Percentiles rank a stretch among this genome's conserved stretches.
phyloP scores from a whole-genome alignment of 2,113 vertebrate genomes.

The Abramis brama region DNA sequence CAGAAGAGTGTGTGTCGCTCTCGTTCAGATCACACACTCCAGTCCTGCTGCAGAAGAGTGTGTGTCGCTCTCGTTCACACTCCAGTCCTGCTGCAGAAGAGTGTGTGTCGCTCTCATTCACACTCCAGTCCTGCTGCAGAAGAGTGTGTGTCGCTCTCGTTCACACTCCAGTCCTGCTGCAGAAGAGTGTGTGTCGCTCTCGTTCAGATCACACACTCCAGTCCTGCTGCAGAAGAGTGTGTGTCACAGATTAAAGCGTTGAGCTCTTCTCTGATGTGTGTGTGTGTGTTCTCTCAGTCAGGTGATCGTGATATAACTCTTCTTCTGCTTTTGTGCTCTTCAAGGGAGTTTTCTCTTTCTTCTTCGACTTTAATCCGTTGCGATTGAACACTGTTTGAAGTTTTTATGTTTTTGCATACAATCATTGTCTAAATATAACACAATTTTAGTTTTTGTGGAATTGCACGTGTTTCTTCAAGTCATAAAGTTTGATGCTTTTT shows the following conservation, averaged over 20 bases:
- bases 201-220: slow-evolving; percentile 54
- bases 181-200: too few relatives aligned
- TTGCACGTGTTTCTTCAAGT: neutral
- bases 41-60: too few relatives aligned
- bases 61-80: too few relatives aligned
- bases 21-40: too few relatives aligned
- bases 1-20: too few relatives aligned
- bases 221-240: slow-evolving; percentile 64
- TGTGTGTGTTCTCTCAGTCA: slow-evolving; percentile 68
- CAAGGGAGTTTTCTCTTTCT: neutral
- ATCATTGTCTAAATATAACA: neutral
- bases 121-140: too few relatives aligned
- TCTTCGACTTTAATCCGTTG: neutral
- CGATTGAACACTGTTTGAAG: neutral
- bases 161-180: too few relatives aligned
- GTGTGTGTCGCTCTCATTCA: too few relatives aligned
- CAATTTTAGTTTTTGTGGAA: neutral
- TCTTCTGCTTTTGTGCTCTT: neutral
- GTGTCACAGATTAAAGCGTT: too few relatives aligned
- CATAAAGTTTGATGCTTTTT: neutral
- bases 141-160: too few relatives aligned
- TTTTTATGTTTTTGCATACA: neutral
- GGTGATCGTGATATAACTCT: slow-evolving; percentile 53
- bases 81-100: too few relatives aligned
- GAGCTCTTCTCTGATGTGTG: slow-evolving; percentile 57